phyloP scores from a whole-genome alignment of 2,113 vertebrate genomes.

The Rhea pennata region DNA sequence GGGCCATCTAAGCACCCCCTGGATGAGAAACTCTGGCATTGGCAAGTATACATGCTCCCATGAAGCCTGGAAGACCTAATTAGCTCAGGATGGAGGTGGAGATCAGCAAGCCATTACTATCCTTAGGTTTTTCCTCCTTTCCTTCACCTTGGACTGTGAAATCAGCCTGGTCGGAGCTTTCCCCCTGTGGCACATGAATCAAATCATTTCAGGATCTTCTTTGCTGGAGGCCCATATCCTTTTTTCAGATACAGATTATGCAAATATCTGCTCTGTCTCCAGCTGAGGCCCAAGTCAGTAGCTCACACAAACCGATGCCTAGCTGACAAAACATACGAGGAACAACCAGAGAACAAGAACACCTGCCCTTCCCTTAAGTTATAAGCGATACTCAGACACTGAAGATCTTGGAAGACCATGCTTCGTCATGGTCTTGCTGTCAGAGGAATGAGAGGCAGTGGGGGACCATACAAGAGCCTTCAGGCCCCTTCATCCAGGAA shows the following conservation, averaged over 20 bases:
- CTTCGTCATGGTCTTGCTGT: not conserved
- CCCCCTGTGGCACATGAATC: not conserved
- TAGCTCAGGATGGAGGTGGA: not conserved
- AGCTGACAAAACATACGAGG: not conserved
- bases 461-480: not conserved
- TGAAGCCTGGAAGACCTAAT: not conserved
- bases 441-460: not conserved
- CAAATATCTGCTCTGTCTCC: not conserved
- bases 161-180: not conserved
- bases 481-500: not conserved
- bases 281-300: not conserved
- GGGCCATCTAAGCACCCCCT: not conserved
- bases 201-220: not conserved
- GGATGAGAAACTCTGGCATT: not conserved
- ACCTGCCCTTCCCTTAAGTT: not conserved
- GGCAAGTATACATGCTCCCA: not conserved
- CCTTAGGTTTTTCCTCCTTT: not conserved
- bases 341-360: not conserved
- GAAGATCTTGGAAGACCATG: not conserved
- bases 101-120: not conserved
- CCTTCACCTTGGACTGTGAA: not conserved
- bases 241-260: not conserved
- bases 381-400: not conserved
- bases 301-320: rapidly evolving
- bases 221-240: not conserved